Conservation (phyloP, 2,888 invertebrate species). For the Argyresthia goedartella region DNA sequence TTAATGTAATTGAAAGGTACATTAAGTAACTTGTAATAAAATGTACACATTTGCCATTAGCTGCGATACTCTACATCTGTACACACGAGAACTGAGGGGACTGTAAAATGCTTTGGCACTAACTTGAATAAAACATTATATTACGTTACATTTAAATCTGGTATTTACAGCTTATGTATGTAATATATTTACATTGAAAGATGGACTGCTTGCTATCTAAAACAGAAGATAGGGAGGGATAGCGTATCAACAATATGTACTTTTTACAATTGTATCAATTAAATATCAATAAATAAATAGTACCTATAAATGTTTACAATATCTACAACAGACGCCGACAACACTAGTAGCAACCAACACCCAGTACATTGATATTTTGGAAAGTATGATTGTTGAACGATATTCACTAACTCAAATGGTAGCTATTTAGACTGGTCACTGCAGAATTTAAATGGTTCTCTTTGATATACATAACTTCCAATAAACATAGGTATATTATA, state of each 20-base stretch:
- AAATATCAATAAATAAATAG: too few species aligned
- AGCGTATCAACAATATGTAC: constrained; percentile 10
- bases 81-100: constrained; percentile 36
- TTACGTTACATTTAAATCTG: constrained; percentile 52
- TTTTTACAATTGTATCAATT: constrained; percentile 14
- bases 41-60: constrained; percentile 1
- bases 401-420: too few species aligned
- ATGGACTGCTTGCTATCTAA: constrained; percentile 27
- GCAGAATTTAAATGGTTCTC: not conserved
- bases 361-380: constrained; percentile 18
- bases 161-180: constrained; percentile 60
- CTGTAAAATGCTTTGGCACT: constrained; percentile 65
- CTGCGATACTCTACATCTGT: constrained; percentile 18
- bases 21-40: constrained; percentile 3
- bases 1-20: constrained; percentile 13
- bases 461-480: not conserved
- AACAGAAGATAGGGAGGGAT: constrained; percentile 24
- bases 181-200: constrained; percentile 47
- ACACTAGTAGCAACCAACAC: constrained; percentile 40
- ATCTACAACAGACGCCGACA: constrained; percentile 32
- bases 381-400: constrained; percentile 15
- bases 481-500: not conserved
- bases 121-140: constrained; percentile 56
- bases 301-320: constrained; percentile 44
- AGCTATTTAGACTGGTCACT: not conserved